Percentiles rank a stretch among this genome's conserved stretches.
These are phyloP conservation scores for Sebastes alutus DNA, from an alignment of 2,797 vertebrate species.

Conservation along the genomic window DNA sequence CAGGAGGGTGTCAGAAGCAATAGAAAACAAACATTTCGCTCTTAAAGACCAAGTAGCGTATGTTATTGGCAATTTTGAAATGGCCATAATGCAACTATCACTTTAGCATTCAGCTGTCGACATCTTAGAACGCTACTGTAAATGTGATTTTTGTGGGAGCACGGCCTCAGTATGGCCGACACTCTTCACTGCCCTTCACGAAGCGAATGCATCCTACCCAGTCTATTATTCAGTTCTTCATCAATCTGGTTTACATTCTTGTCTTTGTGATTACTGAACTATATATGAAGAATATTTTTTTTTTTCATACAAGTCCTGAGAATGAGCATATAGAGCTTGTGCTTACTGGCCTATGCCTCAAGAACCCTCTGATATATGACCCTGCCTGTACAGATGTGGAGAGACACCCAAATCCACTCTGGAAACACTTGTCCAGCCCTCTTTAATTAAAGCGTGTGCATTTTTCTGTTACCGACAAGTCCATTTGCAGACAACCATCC, in stretches of 20 bases:
- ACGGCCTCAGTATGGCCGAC: not conserved
- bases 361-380: conserved; percentile 48
- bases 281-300: not conserved
- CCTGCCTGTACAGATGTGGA: conserved; percentile 38
- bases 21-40: not conserved
- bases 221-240: not conserved
- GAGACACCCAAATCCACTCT: conserved; percentile 66
- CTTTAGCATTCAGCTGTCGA: not conserved
- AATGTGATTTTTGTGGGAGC: not conserved
- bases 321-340: not conserved
- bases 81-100: not conserved
- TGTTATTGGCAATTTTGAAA: not conserved
- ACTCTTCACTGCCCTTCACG: too few relatives aligned
- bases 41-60: too few relatives aligned
- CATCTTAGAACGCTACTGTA: not conserved
- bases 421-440: conserved; percentile 70
- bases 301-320: not conserved
- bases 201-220: not conserved
- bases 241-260: not conserved
- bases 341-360: not conserved
- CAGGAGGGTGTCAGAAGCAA: not conserved
- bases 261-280: conserved; percentile 4
- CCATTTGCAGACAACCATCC: conserved; percentile 84
- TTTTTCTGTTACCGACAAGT: conserved; percentile 81
- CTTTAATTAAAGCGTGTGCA: conserved; percentile 81